Percentiles rank a stretch among this genome's conserved stretches.
Conservation (phyloP, 2,888 invertebrate species). For the Cryptocephalus moraei region DNA sequence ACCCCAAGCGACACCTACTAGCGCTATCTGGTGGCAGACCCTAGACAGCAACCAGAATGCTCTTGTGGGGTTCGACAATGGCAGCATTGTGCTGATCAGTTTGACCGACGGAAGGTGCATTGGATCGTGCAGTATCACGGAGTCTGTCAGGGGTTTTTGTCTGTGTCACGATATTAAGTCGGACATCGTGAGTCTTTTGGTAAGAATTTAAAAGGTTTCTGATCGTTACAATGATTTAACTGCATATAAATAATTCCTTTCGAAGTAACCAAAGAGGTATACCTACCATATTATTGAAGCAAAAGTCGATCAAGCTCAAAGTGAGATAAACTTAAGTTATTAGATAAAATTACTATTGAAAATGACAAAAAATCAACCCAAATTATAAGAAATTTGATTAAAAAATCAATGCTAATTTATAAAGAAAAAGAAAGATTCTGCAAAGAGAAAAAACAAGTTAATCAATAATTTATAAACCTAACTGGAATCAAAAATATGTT, state of each 20-base stretch:
- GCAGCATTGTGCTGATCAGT: conserved; percentile 52
- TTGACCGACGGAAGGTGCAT: conserved; percentile 59
- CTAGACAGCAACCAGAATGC: conserved; percentile 59
- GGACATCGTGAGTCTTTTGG: conserved; percentile 51
- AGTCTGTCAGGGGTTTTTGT: conserved; percentile 51
- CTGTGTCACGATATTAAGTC: conserved; percentile 64
- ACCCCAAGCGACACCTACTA: conserved; percentile 43
- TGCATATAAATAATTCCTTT: too few species aligned
- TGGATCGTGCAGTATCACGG: conserved; percentile 54
- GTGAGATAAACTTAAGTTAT: too few species aligned
- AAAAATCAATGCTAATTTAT: too few species aligned
- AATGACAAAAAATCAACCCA: too few species aligned
- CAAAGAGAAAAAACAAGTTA: too few species aligned
- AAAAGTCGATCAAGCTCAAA: too few species aligned
- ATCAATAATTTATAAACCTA: too few species aligned
- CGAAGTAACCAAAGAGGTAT: too few species aligned
- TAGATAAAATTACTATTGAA: not conserved
- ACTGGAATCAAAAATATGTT: too few species aligned
- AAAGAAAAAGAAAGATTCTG: too few species aligned
- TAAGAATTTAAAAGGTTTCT: conserved; percentile 36
- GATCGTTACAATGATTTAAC: not conserved
- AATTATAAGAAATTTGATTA: too few species aligned
- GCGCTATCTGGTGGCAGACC: conserved; percentile 70
- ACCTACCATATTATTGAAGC: too few species aligned
- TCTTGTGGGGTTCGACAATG: conserved; percentile 58